phyloP scores from a whole-genome alignment of 2,888 invertebrate genomes.

The Cataglyphis rosenhaueri region DNA sequence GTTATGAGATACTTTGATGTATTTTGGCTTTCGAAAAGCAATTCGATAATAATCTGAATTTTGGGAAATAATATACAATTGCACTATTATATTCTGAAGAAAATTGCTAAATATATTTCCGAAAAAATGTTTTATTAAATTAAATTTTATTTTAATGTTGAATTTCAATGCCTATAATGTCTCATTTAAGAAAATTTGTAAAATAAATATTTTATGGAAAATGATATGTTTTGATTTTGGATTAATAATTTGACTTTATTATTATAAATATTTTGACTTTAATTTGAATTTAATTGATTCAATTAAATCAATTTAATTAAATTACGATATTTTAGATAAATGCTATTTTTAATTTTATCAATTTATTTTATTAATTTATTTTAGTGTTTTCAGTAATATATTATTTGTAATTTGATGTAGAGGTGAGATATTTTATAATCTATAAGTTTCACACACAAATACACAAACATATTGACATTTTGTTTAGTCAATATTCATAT shows the following conservation, averaged over 20 bases:
- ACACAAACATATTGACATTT: slow-evolving; percentile 20
- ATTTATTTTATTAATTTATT: slow-evolving; percentile 13
- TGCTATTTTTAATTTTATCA: slow-evolving; percentile 14
- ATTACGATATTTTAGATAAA: slow-evolving; percentile 24
- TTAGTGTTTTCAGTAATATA: slow-evolving; percentile 28
- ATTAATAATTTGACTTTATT: slow-evolving; percentile 14
- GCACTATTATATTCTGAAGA: neutral
- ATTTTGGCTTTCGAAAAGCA: neutral
- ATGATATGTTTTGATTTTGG: neutral
- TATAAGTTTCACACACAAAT: neutral
- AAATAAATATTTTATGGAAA: slow-evolving; percentile 27
- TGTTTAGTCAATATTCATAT: slow-evolving; percentile 22
- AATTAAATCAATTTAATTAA: slow-evolving; percentile 21
- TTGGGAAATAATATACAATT: neutral
- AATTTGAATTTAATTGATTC: slow-evolving; percentile 37
- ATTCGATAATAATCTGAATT: neutral
- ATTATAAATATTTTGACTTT: neutral
- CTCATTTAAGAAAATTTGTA: slow-evolving; percentile 16
- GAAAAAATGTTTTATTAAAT: slow-evolving; percentile 12
- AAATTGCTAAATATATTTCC: slow-evolving; percentile 10
- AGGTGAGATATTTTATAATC: neutral
- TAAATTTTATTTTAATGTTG: neutral
- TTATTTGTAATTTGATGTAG: slow-evolving; percentile 7
- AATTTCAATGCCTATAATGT: neutral
- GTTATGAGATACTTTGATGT: neutral